Percentiles rank a stretch among this genome's conserved stretches.
phyloP scores from a whole-genome alignment of 2,888 invertebrate species.

The Rambutsinella grinnellia region DNA sequence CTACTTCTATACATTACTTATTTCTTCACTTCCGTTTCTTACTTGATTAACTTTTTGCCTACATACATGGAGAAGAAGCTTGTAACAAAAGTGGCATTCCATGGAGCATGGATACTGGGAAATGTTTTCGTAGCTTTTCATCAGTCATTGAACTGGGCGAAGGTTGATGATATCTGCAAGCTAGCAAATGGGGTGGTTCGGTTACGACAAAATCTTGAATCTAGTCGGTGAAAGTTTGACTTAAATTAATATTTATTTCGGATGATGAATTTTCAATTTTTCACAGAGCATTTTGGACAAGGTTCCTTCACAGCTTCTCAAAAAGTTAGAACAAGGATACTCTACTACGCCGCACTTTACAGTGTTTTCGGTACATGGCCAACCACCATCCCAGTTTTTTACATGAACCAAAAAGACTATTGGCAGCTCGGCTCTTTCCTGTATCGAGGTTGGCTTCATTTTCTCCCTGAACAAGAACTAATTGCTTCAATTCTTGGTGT shows the following conservation, averaged over 20 bases:
- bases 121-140: not conserved
- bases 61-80: not conserved
- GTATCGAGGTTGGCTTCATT: not conserved
- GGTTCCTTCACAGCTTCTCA: slow-evolving; percentile 6
- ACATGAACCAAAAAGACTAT: not conserved
- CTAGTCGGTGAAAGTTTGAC: not conserved
- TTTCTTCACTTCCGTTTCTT: not conserved
- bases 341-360: not conserved
- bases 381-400: not conserved
- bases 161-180: not conserved
- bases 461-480: not conserved
- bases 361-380: not conserved
- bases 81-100: slow-evolving; percentile 3
- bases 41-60: not conserved
- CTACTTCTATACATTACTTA: not conserved
- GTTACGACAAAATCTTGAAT: slow-evolving; percentile 8
- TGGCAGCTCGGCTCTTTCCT: slow-evolving; percentile 25
- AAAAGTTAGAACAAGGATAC: not conserved
- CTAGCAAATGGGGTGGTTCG: slow-evolving; percentile 9
- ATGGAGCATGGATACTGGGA: slow-evolving; percentile 2
- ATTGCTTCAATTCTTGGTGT: not conserved
- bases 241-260: not conserved
- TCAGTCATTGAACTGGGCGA: not conserved
- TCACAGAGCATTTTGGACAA: slow-evolving; percentile 10
- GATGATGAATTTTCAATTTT: not conserved